Evolutionary conservation across 2,113 vertebrate species (phyloP), one percentile per base, ranked within the genome.

Genomic region (Triplophysa rosa): DNA sequence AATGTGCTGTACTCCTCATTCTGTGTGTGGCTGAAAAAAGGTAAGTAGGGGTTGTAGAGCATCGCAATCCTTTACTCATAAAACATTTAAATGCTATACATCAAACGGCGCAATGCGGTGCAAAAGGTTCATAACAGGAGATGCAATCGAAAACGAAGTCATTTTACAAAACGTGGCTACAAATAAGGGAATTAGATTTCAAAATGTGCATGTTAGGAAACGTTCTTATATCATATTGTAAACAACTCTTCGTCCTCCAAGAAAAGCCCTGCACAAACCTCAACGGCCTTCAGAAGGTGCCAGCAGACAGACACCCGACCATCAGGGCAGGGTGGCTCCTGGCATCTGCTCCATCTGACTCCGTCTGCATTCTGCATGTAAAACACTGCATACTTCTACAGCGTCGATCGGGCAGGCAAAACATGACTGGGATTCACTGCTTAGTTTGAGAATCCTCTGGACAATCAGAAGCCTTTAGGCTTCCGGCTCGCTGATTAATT

Each of bases 401-500:
- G 52, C 47, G 45, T 56, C 68, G 80, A 54, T 65, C 67, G 24
- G 67, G 68, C 59, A 80, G 63, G 54, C 71, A 58, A 69, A 85
- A 40, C 40, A 65, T 56, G 69, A 62, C 70, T 76, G 70, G 65
- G 75, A 82, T 67, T 79, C 61, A 40, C 76, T 66, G 68, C 62
- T 69, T 74, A 79, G 80, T 79, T 83, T 83, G 71, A 78, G 42
- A 67, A 63, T 73, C 80, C 72, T 40, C 66, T 47, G 66, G 76
- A 61, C 75, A 79, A 58, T 19, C 67, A 17, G 24, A 63, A 70
- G 66, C 49, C 58, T 82, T 33, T 19, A 71, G 79, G 74, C 66
- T 78, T 82, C 70, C 16, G 65, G 76, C 63, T 72, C 23, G 66
- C 74, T 81, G 85, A 87, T 86, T 87, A 83, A 84, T 83, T 78